Evolutionary conservation across 2,888 invertebrate species (phyloP).

Genomic region (Isoperla grammatica): DNA sequence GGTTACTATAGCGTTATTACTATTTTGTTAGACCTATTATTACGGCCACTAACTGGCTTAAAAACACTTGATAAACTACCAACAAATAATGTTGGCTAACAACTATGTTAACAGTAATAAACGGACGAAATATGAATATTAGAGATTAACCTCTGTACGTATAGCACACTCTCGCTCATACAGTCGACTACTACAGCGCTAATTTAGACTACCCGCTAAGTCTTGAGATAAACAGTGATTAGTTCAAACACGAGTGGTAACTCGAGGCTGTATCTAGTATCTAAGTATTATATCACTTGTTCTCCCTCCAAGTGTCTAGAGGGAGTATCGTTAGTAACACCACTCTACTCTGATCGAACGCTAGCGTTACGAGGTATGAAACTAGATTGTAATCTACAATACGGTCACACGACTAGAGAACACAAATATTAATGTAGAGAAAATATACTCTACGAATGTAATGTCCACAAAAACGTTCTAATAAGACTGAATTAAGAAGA

Average conservation of each 20-base stretch:
- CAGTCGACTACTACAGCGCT: slow-evolving; percentile 7
- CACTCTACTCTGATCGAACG: background rate
- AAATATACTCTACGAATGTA: slow-evolving; percentile 24
- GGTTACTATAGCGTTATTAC: slow-evolving; percentile 16
- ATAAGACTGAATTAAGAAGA: slow-evolving; percentile 25
- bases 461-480: slow-evolving; percentile 27
- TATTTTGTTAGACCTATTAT: background rate
- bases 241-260: slow-evolving; percentile 9
- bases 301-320: background rate
- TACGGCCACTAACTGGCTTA: background rate
- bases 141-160: slow-evolving; percentile 8
- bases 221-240: slow-evolving; percentile 16
- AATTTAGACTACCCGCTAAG: slow-evolving; percentile 17
- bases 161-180: slow-evolving; percentile 13
- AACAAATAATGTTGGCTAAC: slow-evolving; percentile 20
- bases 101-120: slow-evolving; percentile 16
- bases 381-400: slow-evolving; percentile 10
- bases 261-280: too few species aligned
- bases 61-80: slow-evolving; percentile 19
- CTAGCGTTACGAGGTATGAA: slow-evolving; percentile 10
- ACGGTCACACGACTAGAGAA: slow-evolving; percentile 25
- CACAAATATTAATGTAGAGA: slow-evolving; percentile 23
- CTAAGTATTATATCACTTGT: too few species aligned
- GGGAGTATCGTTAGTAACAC: slow-evolving; percentile 11
- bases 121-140: slow-evolving; percentile 15